Evolutionary conservation across 2,113 vertebrate genomes (phyloP).

Genomic region (Cathartes aura): DNA sequence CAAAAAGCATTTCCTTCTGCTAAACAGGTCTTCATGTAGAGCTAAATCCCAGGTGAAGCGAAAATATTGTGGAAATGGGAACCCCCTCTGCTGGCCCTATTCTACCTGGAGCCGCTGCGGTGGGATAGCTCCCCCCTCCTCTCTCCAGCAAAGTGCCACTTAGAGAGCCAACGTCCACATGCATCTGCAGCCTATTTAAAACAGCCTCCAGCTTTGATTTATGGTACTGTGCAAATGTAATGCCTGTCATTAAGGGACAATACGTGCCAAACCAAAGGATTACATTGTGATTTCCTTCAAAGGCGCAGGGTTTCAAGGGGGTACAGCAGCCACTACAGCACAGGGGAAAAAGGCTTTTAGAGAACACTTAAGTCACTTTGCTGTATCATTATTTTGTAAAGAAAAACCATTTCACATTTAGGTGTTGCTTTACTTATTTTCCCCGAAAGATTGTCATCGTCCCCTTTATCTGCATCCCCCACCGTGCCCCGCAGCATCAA

Average conservation of each 20-base stretch:
- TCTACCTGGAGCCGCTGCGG: neutral
- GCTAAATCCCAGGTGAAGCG: neutral
- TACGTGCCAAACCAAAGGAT: conserved; percentile 42
- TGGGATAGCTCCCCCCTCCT: neutral
- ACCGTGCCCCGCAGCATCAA: neutral
- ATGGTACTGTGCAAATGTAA: conserved; percentile 70
- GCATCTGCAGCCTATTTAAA: conserved; percentile 70
- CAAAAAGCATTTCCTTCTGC: neutral
- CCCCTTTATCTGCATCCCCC: neutral
- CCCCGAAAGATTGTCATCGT: neutral
- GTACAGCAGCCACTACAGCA: neutral
- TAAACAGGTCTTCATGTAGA: neutral
- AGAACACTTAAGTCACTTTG: neutral
- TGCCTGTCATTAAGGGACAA: conserved; percentile 69
- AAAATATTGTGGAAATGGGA: neutral
- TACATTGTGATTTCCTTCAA: conserved; percentile 64
- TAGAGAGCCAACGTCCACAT: conserved; percentile 32
- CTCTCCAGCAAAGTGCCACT: conserved; percentile 52
- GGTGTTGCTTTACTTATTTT: neutral
- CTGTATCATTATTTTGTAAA: neutral
- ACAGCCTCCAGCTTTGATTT: conserved; percentile 66
- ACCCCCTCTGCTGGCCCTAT: neutral
- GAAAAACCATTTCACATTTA: neutral
- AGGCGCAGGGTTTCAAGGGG: neutral
- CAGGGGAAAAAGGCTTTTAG: neutral